Base-by-base conservation (phyloP, 2,113 vertebrate genomes). In the Nematolebias whitei region DNA sequence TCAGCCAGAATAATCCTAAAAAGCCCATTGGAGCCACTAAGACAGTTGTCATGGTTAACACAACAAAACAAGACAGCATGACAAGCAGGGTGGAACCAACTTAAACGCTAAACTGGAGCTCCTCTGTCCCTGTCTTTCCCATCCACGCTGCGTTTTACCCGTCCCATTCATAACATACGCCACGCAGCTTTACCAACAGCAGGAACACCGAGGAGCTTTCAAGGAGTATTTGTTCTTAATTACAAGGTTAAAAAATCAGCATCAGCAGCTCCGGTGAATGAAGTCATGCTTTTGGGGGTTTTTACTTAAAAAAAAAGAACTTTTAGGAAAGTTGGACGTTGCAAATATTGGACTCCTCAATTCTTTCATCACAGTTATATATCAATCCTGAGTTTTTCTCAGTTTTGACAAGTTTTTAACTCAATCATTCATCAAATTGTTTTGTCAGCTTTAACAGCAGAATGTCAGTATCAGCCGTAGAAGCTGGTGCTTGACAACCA, bases 11-110 rank as follows among this genome's bases (percentile, higher is more conserved):
- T 81, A 83, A 85, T 87, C 81, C 66, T 48, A 24, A 76, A 82
- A 76, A 82, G 35, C 74, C 74, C 74, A 67, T 77, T 57, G 80
- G 71, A 74, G 75, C 65, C 64, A 52, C 71, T 44, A 29, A 73
- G 71, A 80, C 86, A 89, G 90, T 92, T 89, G 90, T 91, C 90
- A 93, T 91, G 87, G 87, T 84, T 87, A 88, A 78, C 81, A 88
- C 84, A 91, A 91, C 87, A 91, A 87, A 88, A 89, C 82, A 89
- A 80, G 79, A 70, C 84, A 83, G 82, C 76, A 72, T 62, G 78
- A 85, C 73, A 84, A 70, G 63, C 60, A 74, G 53, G 83, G 84
- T 63, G 82, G 69, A 84, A 80, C 74, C 68, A 78, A 15, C 32
- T 53, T 47, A 53, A 71, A 78, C 2, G 77, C 58, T 56, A 76